Base-by-base conservation (phyloP, 2,113 vertebrate species). In the Gallinago media region DNA sequence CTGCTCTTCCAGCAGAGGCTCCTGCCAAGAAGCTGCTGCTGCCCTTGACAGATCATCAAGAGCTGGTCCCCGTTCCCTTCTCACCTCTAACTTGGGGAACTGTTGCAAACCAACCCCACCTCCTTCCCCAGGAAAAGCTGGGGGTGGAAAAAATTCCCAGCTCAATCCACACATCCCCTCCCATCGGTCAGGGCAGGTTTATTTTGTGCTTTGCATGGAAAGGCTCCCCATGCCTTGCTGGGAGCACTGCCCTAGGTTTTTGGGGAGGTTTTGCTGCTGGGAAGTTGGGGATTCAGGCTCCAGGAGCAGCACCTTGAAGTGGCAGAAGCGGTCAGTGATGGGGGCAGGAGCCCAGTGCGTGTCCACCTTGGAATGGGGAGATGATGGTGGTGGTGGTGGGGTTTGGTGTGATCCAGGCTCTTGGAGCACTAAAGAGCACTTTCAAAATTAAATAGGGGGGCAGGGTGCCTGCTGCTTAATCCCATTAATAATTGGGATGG, bases 41-140 rank as follows among this genome's bases (percentile, higher is more conserved):
- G 93, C 94, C 94, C 94, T 96, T 94, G 94, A 95, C 81, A 71
- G 88, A 80, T 93, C 88, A 86, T 74, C 88, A 94, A 89, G 32
- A 91, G 75, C 87, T 77, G 92, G 19, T 46, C 66, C 32, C 11
- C 2, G 0, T 46, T 83, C 32, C 67, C 74, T 54, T 67, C 84
- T 62, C 78, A 8, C 22, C 11, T n/a, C 63, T 34, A 34, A 61
- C 86, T 88, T 46, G 36, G 78, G 67, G n/a, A 87, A 36, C 11
- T 17, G 38, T 9, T 89, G 73, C 54, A 72, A 58, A 83, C 63
- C 65, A 85, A 46, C 31, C 46, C 62, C 52, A 4, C 4, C 40
- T 79, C 42, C 54, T 78, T 52, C 71, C 27, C 52, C 12, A 3
- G 1, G 26, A 62, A 49, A 34, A 80, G 29, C 26, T 8, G 9